phyloP scores from a whole-genome alignment of 1,140 invertebrate genomes.

The Rhyzopertha dominica region DNA sequence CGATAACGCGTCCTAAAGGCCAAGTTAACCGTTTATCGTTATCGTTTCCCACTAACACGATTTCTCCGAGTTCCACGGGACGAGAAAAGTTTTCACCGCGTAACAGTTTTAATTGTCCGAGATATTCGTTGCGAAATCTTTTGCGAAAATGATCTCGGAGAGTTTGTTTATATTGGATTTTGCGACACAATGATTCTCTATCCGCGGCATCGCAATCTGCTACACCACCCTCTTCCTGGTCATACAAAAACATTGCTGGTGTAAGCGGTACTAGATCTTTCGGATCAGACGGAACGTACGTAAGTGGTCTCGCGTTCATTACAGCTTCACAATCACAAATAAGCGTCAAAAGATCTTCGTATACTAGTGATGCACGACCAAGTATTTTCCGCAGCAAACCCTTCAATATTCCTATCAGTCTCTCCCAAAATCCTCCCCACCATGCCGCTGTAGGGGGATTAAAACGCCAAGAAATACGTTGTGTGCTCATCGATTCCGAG shows the following conservation, averaged over 20 bases:
- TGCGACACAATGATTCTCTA: background rate
- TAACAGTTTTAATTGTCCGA: constrained; percentile 4
- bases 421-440: no score
- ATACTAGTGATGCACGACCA: no score
- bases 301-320: no score
- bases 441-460: no score
- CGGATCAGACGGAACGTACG: background rate
- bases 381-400: no score
- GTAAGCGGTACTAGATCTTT: background rate
- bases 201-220: background rate
- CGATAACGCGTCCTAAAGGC: constrained; percentile 9
- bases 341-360: no score
- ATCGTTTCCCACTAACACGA: constrained; percentile 15
- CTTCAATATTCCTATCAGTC: no score
- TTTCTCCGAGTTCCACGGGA: constrained; percentile 8
- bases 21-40: constrained; percentile 13
- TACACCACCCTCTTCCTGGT: background rate
- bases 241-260: constrained; percentile 1
- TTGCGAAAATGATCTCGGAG: background rate
- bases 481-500: no score
- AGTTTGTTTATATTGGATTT: constrained; percentile 11
- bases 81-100: no score
- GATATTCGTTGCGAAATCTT: constrained; percentile 5
- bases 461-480: no score
- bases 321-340: constrained; percentile 37